Evolutionary conservation across 2,797 vertebrate genomes (phyloP).

Genomic region (Bryconaethiops microstoma): DNA sequence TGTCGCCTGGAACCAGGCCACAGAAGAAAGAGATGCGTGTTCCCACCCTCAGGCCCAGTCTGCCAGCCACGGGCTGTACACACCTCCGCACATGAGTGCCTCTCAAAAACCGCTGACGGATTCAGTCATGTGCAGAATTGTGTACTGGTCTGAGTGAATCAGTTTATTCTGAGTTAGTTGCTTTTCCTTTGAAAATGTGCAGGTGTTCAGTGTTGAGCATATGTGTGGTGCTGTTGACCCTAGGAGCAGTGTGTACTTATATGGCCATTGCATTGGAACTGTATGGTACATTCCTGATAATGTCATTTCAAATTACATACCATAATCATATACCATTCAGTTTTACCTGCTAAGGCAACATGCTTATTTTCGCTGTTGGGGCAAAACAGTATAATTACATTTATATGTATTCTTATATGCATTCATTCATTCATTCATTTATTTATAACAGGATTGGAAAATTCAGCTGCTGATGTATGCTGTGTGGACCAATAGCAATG

Average conservation of each 20-base stretch:
- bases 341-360: not conserved
- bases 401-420: no score
- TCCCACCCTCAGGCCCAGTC: not conserved
- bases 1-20: conserved; percentile 8
- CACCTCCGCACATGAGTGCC: not conserved
- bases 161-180: not conserved
- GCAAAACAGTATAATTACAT: no score
- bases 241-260: not conserved
- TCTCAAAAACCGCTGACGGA: conserved; percentile 9
- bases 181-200: conserved; percentile 15
- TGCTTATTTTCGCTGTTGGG: not conserved
- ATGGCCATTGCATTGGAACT: no score
- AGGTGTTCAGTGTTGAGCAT: not conserved
- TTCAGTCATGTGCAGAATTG: not conserved
- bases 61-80: not conserved
- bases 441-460: no score
- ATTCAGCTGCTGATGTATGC: no score
- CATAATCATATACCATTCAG: not conserved
- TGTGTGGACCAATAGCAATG: no score
- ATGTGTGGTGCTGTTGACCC: not conserved
- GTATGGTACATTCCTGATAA: no score
- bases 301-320: no score
- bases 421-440: no score
- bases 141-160: conserved; percentile 1
- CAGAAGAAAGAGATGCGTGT: not conserved